phyloP scores from a whole-genome alignment of 2,113 vertebrate species.

The Mesembrinibis cayennensis region DNA sequence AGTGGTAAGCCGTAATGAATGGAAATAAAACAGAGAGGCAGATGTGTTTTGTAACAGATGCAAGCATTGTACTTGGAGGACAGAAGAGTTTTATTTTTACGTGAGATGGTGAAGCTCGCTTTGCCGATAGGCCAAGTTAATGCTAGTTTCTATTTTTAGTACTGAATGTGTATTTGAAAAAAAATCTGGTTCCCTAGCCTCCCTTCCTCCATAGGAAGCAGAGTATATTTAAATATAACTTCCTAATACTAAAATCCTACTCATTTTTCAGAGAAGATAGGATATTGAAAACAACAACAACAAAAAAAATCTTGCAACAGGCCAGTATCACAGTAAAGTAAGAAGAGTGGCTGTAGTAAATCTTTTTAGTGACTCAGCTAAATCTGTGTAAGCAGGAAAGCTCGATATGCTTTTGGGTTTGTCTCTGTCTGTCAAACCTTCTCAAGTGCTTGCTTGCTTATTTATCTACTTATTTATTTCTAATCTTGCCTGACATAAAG shows the following conservation, averaged over 20 bases:
- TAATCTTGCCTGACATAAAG: not conserved
- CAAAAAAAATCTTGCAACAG: not conserved
- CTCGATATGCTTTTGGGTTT: not conserved
- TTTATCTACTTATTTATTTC: not conserved
- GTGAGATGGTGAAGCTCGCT: not conserved
- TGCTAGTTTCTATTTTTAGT: not conserved
- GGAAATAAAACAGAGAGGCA: not conserved
- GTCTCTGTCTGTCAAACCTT: not conserved
- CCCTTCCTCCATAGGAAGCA: not conserved
- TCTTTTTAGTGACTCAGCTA: not conserved
- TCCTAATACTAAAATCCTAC: not conserved
- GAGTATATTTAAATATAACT: not conserved
- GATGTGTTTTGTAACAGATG: not conserved
- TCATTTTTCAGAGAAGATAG: not conserved
- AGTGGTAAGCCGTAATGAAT: constrained; percentile 81
- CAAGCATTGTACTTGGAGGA: not conserved
- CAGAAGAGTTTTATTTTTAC: not conserved
- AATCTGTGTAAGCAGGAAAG: not conserved
- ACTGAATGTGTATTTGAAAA: not conserved
- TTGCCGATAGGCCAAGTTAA: not conserved
- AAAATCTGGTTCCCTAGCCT: not conserved
- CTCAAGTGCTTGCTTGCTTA: not conserved
- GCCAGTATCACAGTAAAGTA: not conserved
- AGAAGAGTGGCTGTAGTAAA: not conserved
- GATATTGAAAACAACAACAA: not conserved